Conservation (phyloP, 2,888 invertebrate species). For the Merodon equestris region DNA sequence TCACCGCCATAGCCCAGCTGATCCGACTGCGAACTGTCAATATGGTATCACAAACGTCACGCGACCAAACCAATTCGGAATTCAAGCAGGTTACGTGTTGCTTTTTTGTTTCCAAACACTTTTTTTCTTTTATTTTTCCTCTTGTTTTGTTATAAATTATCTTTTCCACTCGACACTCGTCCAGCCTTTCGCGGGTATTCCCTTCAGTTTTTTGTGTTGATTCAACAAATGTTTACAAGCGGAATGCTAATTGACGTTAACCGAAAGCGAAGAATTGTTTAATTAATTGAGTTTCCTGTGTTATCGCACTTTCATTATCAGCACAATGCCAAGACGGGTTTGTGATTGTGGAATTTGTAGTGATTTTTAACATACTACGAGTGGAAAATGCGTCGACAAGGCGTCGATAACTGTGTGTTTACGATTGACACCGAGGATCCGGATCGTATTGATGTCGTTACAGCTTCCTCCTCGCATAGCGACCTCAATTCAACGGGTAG, state of each 20-base stretch:
- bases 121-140: conserved; percentile 50
- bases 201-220: conserved; percentile 15
- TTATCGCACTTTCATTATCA: neutral
- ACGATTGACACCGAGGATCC: conserved; percentile 67
- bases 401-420: conserved; percentile 67
- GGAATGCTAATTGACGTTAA: conserved; percentile 37
- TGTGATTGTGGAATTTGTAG: neutral
- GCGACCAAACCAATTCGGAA: conserved; percentile 16
- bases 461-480: conserved; percentile 70
- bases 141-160: conserved; percentile 39
- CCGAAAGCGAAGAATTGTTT: conserved; percentile 26
- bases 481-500: conserved; percentile 71
- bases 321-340: conserved; percentile 17
- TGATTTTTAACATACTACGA: conserved; percentile 8
- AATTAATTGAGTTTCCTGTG: conserved; percentile 42
- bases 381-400: conserved; percentile 59
- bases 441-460: conserved; percentile 70
- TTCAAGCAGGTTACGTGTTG: conserved; percentile 49
- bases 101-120: conserved; percentile 38
- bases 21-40: conserved; percentile 13
- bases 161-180: neutral
- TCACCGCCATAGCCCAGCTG: conserved; percentile 43
- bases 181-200: neutral
- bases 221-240: conserved; percentile 19
- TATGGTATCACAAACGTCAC: conserved; percentile 10